Base-by-base conservation (phyloP, 2,113 vertebrate species). In the Chionodraco myersi region DNA sequence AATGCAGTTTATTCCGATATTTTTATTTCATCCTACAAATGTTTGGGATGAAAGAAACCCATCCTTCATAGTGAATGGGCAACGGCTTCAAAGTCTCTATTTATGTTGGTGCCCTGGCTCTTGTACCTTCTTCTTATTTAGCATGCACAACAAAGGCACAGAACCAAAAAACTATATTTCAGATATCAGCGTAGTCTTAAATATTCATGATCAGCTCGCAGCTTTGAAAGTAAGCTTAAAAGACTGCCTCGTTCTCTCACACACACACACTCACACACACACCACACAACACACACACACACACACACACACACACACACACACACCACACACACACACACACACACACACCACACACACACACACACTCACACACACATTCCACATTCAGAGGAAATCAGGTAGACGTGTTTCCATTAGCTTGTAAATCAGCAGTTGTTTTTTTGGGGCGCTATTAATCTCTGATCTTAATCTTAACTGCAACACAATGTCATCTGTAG, bases 131-230 rank as follows among this genome's bases (percentile, higher is more conserved):
- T 68, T 67, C 66, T 89, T 65, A 89, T 92, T 87, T 79, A 75
- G 72, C 60, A 70, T 84, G 83, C 26, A 54, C 26, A 68, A 78
- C 67, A 73, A 83, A 70, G 60, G 49, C 73, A 70, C 14, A 0
- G 52, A 49, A 87, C 70, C 52, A 84, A 88, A 2, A 30, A 86
- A 83, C 61, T 83, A 62, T 72, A 74, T 85, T 85, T 85, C 64
- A 85, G 88, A 88, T 88, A 84, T 82, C 71, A 61, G 75, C 62
- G 71, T 75, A 8, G 26, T 77, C 85, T 92, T 87, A 91, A 91
- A 91, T 91, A 93, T 92, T 93, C 80, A 93, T 91, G 82, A 85
- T 87, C 56, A 71, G 72, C 88, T 90, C 34, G 61, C 68, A 79
- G 88, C 87, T 92, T 91, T 89, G 85, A 92, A 91, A 90, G 63